Percentiles rank a stretch among this genome's conserved stretches.
Conservation (phyloP, 2,113 vertebrate genomes). For the Dicerorhinus sumatrensis region DNA sequence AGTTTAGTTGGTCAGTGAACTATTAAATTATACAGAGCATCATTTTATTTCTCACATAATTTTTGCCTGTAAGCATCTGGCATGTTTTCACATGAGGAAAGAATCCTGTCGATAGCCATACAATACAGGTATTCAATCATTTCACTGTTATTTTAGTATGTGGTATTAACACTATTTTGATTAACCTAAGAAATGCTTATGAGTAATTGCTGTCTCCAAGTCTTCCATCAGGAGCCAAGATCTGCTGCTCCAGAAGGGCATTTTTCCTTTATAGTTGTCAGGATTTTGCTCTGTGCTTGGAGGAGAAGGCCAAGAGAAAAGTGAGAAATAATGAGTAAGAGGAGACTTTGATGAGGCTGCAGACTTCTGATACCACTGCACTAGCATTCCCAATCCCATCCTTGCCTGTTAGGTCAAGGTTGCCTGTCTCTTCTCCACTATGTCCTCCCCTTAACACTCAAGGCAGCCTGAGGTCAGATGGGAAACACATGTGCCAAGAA, state of each 20-base stretch:
- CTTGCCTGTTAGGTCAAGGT: background rate
- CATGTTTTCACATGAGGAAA: conserved; percentile 19
- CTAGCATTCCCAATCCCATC: background rate
- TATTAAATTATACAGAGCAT: conserved; percentile 21
- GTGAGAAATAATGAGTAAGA: conserved; percentile 39
- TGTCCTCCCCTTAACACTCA: background rate
- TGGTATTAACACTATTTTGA: background rate
- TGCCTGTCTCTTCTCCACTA: background rate
- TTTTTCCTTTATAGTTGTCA: background rate
- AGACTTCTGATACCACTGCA: background rate
- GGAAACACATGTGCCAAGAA: conserved; percentile 50
- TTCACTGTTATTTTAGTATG: conserved; percentile 30
- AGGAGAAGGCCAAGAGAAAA: background rate
- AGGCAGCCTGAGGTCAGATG: conserved; percentile 10
- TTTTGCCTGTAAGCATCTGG: conserved; percentile 43
- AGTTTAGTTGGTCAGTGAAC: background rate
- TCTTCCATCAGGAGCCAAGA: conserved; percentile 30
- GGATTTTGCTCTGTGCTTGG: background rate
- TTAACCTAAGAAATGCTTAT: conserved; percentile 48
- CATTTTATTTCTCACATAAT: background rate
- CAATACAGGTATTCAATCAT: background rate
- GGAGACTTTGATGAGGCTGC: background rate
- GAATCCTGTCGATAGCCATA: background rate
- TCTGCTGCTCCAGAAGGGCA: background rate
- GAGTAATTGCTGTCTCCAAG: conserved; percentile 31